phyloP scores from a whole-genome alignment of 2,797 vertebrate genomes.

The Sparidentex hasta region DNA sequence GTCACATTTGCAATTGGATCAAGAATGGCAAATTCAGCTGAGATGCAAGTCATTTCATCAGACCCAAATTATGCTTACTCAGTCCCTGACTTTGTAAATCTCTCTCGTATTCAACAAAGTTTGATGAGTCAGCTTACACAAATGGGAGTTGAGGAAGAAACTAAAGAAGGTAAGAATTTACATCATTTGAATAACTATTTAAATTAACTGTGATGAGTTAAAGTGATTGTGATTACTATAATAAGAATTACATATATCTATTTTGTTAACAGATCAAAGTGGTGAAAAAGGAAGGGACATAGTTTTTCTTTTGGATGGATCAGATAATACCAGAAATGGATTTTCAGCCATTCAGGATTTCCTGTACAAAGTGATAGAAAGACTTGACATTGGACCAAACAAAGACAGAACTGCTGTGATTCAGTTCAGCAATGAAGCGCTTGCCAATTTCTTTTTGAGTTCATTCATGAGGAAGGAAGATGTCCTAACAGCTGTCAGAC shows the following conservation, averaged over 20 bases:
- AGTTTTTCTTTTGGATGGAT: slow-evolving; percentile 80
- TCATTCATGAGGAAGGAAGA: slow-evolving; percentile 76
- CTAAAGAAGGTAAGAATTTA: slow-evolving; percentile 67
- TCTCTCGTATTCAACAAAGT: slow-evolving; percentile 69
- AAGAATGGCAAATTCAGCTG: slow-evolving; percentile 70
- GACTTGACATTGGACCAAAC: slow-evolving; percentile 67
- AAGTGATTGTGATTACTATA: not conserved
- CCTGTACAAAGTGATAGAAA: slow-evolving; percentile 66
- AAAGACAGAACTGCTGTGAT: slow-evolving; percentile 75
- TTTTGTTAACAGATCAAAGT: slow-evolving; percentile 41
- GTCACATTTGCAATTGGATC: slow-evolving; percentile 80
- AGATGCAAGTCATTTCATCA: slow-evolving; percentile 79
- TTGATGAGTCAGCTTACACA: slow-evolving; percentile 64
- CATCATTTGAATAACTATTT: not conserved
- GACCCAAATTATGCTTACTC: slow-evolving; percentile 66
- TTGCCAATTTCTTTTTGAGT: slow-evolving; percentile 78
- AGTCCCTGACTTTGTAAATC: slow-evolving; percentile 77
- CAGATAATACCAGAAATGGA: slow-evolving; percentile 72
- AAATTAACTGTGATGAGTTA: not conserved
- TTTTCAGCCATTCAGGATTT: slow-evolving; percentile 75
- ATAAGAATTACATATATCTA: not conserved
- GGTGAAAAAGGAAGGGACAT: slow-evolving; percentile 68
- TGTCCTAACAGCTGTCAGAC: slow-evolving; percentile 68
- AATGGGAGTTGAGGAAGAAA: slow-evolving; percentile 53
- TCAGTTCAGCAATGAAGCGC: slow-evolving; percentile 76